Conservation (phyloP, 2,797 vertebrate species). For the Alosa sapidissima region DNA sequence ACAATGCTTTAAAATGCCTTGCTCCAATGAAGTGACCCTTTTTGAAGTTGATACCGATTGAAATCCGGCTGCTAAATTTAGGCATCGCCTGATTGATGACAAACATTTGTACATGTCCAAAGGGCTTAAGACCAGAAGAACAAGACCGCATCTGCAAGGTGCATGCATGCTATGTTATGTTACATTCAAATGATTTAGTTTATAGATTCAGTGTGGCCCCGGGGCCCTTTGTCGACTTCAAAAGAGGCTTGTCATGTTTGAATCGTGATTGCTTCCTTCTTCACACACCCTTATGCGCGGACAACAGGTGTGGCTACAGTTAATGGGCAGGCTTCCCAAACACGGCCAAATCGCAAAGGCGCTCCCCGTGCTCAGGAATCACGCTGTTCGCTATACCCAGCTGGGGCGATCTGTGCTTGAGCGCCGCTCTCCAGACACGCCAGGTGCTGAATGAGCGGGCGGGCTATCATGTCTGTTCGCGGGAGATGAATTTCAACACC, state of each 20-base stretch:
- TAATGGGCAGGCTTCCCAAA: neutral
- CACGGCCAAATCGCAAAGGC: neutral
- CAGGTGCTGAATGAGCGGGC: slow-evolving; percentile 3
- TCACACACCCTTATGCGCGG: neutral
- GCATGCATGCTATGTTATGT: neutral
- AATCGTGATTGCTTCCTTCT: neutral
- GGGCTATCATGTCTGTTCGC: neutral
- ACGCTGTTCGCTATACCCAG: neutral
- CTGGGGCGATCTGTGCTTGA: neutral
- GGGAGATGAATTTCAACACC: neutral
- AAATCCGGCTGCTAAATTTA: neutral
- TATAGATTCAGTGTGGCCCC: neutral
- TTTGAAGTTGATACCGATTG: neutral
- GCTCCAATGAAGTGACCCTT: neutral
- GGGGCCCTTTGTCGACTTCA: neutral
- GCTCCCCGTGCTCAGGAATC: neutral
- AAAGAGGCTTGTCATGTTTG: neutral
- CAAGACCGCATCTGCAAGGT: neutral
- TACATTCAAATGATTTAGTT: neutral
- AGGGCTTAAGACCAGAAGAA: neutral
- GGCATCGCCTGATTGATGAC: neutral
- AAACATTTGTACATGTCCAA: neutral
- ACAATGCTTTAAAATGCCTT: neutral
- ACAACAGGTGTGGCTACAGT: slow-evolving; percentile 39
- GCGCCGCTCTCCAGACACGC: neutral